Conservation (phyloP, 2,113 vertebrate genomes). For the Lepus timidus region DNA sequence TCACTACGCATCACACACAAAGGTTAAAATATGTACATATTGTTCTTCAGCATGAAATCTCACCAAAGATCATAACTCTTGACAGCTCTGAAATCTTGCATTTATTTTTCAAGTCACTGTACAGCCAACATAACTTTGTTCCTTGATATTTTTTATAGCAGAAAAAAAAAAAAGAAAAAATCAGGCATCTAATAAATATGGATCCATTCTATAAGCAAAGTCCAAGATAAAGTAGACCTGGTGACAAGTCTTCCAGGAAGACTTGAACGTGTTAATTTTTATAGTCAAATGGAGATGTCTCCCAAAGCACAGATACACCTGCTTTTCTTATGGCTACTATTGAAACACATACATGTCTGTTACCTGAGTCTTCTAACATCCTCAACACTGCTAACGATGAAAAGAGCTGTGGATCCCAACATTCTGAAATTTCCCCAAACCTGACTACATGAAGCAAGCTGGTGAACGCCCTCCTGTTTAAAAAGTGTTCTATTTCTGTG, state of each 20-base stretch:
- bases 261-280: constrained; percentile 39
- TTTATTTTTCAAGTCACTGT: constrained; percentile 60
- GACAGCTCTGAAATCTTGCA: constrained; percentile 36
- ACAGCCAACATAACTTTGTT: constrained; percentile 24
- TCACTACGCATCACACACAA: constrained; percentile 62
- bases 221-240: constrained; percentile 59
- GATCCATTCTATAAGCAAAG: neutral
- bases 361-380: constrained; percentile 6
- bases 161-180: constrained; percentile 57
- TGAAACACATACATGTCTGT: constrained; percentile 24
- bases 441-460: constrained; percentile 28
- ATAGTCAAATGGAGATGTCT: neutral
- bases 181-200: constrained; percentile 49
- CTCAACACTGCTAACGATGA: constrained; percentile 8
- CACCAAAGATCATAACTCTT: constrained; percentile 47
- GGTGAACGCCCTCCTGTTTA: constrained; percentile 40
- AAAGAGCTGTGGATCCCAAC: neutral
- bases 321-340: neutral
- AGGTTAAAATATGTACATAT: constrained; percentile 72
- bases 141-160: constrained; percentile 25
- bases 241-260: constrained; percentile 16
- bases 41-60: constrained; percentile 55
- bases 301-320: neutral
- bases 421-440: constrained; percentile 16
- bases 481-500: neutral